Base-by-base conservation (phyloP, 2,113 vertebrate genomes). In the Catagonus wagneri region DNA sequence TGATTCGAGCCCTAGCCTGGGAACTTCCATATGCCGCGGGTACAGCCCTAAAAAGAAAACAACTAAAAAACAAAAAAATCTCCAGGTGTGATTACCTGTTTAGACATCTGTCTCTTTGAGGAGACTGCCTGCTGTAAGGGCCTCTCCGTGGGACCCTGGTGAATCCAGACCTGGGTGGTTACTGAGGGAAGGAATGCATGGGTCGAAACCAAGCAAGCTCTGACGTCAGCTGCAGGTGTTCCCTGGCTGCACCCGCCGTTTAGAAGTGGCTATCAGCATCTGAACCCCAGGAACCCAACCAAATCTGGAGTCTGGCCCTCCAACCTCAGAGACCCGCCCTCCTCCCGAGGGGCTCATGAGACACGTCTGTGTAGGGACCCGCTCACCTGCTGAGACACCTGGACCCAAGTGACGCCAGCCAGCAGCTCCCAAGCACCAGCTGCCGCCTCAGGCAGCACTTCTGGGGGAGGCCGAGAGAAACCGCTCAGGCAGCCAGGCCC, bases 301-400 rank as follows among this genome's bases (percentile, higher is more conserved):
- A 27, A 75, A 2, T 11, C 32, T 16, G 14, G 39, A 19, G 39
- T 25, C 29, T 36, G 86, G 17, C 22, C 13, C 56, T 23, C n/a
- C 3, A 6, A 39, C n/a, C 15, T 17, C 32, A 23, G 15, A 75
- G 23, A 75, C 27, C 4, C 17, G 32, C 27, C 6, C 50, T 56
- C 7, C 0, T 16, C 6, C 3, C 15, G 23, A 0, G 25, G 16
- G 0, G 11, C 36, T 65, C 71, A 27, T 1, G 10, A 15, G 16
- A 32, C 12, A 10, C 60, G 39, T 72, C 27, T 56, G 22, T n/a
- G 23, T 12, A 7, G 22, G 36, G 50, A 23, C 34, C 65, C 10
- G 1, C 7, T 3, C 23, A 39, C 44, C 36, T 14, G 8, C 68
- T 0, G 0, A 44, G 23, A 11, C 17, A 23, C 8, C 36, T 2